Percentiles rank a stretch among this genome's conserved stretches.
Evolutionary conservation across 2,888 invertebrate species (phyloP).

Genomic region (Halictus quadricinctus): DNA sequence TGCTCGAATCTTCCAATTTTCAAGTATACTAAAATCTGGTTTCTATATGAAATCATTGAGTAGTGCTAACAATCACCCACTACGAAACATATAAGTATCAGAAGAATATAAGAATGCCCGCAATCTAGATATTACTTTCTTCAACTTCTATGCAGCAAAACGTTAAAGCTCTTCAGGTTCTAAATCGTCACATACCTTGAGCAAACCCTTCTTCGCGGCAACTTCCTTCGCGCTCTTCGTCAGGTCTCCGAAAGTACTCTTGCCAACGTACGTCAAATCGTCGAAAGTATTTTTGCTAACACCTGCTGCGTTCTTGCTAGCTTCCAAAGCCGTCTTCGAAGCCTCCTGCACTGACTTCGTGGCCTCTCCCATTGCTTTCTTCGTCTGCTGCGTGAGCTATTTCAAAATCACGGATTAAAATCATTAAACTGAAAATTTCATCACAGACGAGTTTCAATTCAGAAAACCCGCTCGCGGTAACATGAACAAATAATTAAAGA

Average conservation of each 20-base stretch:
- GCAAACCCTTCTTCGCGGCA: conserved; percentile 92
- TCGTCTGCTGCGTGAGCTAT: conserved; percentile 93
- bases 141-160: not conserved
- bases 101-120: no score
- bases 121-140: no score
- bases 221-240: conserved; percentile 96
- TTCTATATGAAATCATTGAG: no score
- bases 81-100: no score
- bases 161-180: not conserved
- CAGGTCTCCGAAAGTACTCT: conserved; percentile 93
- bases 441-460: not conserved
- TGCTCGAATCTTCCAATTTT: no score
- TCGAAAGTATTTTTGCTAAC: conserved; percentile 94
- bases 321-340: conserved; percentile 92
- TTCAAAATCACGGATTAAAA: conserved; percentile 23
- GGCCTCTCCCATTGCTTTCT: conserved; percentile 93
- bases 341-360: conserved; percentile 92
- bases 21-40: no score
- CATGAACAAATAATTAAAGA: not conserved
- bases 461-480: not conserved
- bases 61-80: no score
- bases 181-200: conserved; percentile 85
- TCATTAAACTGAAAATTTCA: no score
- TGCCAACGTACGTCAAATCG: conserved; percentile 94
- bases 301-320: conserved; percentile 93